Conservation (phyloP, 2,888 invertebrate genomes). For the Hypercompe scribonia region DNA sequence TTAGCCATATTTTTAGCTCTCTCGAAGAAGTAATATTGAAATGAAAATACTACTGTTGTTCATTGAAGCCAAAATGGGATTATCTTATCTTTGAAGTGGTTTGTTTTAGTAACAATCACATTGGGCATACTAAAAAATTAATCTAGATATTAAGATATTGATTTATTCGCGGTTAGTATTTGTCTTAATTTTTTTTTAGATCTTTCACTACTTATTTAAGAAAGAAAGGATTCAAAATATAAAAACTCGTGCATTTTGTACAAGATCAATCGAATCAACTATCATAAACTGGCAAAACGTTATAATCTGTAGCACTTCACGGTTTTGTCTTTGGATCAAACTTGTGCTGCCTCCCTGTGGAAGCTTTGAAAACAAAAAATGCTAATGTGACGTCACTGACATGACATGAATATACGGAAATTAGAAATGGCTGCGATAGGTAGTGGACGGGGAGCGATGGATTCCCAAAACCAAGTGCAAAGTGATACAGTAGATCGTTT, state of each 20-base stretch:
- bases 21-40: not conserved
- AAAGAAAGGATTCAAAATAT: not conserved
- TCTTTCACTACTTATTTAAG: not conserved
- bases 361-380: conserved; percentile 44
- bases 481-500: conserved; percentile 91
- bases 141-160: not conserved
- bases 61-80: not conserved
- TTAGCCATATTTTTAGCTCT: conserved; percentile 35
- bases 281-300: not conserved
- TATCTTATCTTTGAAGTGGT: conserved; percentile 41
- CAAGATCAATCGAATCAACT: not conserved
- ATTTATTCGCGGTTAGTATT: not conserved
- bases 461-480: conserved; percentile 89
- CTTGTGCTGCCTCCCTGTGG: conserved; percentile 65
- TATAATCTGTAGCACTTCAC: conserved; percentile 8
- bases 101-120: conserved; percentile 74
- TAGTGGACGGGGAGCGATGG: conserved; percentile 92
- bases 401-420: conserved; percentile 85
- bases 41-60: too few species aligned
- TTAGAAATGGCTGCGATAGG: conserved; percentile 93
- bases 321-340: conserved; percentile 50
- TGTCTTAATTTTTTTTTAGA: not conserved
- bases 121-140: conserved; percentile 11
- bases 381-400: conserved; percentile 77
- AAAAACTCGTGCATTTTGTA: not conserved